These are phyloP conservation scores for Mystacides longicornis DNA, from an alignment of 2,888 invertebrate genomes.

Conservation along the genomic window DNA sequence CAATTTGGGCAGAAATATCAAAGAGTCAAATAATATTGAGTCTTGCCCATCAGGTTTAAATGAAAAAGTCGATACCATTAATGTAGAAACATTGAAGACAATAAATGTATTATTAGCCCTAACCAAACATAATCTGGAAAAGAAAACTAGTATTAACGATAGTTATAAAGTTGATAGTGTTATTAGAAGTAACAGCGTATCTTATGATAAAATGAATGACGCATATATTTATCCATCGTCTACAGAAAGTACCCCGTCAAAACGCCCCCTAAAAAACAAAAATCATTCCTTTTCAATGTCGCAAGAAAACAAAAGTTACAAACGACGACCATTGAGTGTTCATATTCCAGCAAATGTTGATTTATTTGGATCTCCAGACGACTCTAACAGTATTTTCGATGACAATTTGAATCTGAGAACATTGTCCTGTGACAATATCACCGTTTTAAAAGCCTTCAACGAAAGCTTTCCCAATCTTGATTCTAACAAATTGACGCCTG, in stretches of 20 bases:
- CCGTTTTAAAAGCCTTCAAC: constrained; percentile 21
- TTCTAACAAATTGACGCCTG: constrained; percentile 22
- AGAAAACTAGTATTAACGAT: constrained; percentile 45
- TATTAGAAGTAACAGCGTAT: constrained; percentile 29
- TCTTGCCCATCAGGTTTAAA: constrained; percentile 36
- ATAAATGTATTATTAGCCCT: constrained; percentile 41
- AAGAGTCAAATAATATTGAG: constrained; percentile 29
- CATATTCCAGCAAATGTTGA: constrained; percentile 42
- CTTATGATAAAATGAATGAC: constrained; percentile 40
- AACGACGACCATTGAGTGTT: constrained; percentile 42
- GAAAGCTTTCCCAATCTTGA: constrained; percentile 18
- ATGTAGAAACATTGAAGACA: constrained; percentile 49
- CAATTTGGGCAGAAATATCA: not conserved
- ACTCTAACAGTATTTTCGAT: constrained; percentile 39
- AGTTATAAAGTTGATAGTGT: constrained; percentile 32
- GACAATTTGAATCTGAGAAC: constrained; percentile 32
- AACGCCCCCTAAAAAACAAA: constrained; percentile 37
- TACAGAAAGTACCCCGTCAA: constrained; percentile 40
- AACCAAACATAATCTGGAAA: constrained; percentile 35
- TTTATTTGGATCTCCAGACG: constrained; percentile 40
- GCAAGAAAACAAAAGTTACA: constrained; percentile 33
- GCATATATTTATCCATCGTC: constrained; percentile 38
- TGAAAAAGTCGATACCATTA: constrained; percentile 41
- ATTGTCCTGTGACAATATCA: constrained; percentile 32
- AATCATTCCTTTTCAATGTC: constrained; percentile 39